Conservation (phyloP, 92 coral and sea anemone genomes). For the Muricea muricata region DNA sequence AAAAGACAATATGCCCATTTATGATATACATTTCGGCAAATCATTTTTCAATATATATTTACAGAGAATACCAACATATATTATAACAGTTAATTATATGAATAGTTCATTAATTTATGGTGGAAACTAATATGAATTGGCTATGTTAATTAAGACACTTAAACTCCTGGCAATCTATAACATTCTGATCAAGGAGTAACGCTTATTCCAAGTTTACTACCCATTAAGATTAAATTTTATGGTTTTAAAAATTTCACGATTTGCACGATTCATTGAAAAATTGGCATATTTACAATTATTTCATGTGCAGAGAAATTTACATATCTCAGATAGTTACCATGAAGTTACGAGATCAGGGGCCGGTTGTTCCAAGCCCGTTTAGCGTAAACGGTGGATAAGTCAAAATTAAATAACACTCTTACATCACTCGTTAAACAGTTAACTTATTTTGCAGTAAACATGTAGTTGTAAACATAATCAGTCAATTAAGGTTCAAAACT, state of each 20-base stretch:
- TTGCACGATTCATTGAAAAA: not conserved
- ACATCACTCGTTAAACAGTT: no score
- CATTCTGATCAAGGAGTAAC: no score
- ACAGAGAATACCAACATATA: not conserved
- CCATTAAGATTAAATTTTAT: not conserved
- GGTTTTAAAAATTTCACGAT: not conserved
- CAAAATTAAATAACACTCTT: no score
- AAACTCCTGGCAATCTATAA: no score
- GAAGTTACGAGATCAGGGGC: not conserved
- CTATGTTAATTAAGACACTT: no score
- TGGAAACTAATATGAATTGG: no score
- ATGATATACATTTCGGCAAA: not conserved
- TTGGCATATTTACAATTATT: not conserved
- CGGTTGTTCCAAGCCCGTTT: no score
- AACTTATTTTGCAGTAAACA: no score
- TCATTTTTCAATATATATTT: not conserved
- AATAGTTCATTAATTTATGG: not conserved
- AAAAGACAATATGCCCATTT: not conserved
- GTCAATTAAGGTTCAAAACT: no score
- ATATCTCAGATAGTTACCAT: not conserved
- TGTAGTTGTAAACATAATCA: no score
- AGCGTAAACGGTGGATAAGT: no score
- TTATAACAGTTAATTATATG: not conserved
- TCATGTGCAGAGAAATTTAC: not conserved
- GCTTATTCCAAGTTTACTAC: no score